Evolutionary conservation across 2,113 vertebrate genomes (phyloP).

Genomic region (Isurus oxyrinchus): DNA sequence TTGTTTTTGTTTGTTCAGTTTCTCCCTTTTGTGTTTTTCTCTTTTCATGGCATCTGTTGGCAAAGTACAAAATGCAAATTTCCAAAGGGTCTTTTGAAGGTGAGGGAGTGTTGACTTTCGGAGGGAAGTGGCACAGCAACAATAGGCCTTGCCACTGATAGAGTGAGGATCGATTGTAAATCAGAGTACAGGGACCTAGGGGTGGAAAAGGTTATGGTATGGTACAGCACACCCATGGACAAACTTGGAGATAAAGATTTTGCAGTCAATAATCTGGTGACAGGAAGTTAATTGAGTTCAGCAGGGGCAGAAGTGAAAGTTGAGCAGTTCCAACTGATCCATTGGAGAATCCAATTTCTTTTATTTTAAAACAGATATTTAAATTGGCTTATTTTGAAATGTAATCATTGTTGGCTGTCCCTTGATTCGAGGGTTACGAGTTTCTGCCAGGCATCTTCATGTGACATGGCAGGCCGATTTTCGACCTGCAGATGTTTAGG

Average conservation of each 20-base stretch:
- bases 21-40: neutral
- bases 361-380: neutral
- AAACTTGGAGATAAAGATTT: neutral
- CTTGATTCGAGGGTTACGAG: neutral
- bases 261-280: neutral
- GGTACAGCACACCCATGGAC: neutral
- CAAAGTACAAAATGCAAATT: neutral
- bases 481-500: neutral
- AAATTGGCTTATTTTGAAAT: neutral
- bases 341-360: neutral
- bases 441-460: neutral
- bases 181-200: neutral
- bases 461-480: neutral
- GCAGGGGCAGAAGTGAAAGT: neutral
- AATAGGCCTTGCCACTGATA: neutral
- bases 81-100: neutral
- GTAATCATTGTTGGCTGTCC: neutral
- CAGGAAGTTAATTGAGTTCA: neutral
- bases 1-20: neutral
- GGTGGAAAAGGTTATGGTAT: neutral
- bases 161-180: neutral
- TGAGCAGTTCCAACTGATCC: neutral
- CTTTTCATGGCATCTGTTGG: neutral
- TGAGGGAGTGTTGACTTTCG: neutral
- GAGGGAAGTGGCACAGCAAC: too few species aligned